Conservation (phyloP, 2,113 vertebrate genomes). For the Etia nguti region DNA sequence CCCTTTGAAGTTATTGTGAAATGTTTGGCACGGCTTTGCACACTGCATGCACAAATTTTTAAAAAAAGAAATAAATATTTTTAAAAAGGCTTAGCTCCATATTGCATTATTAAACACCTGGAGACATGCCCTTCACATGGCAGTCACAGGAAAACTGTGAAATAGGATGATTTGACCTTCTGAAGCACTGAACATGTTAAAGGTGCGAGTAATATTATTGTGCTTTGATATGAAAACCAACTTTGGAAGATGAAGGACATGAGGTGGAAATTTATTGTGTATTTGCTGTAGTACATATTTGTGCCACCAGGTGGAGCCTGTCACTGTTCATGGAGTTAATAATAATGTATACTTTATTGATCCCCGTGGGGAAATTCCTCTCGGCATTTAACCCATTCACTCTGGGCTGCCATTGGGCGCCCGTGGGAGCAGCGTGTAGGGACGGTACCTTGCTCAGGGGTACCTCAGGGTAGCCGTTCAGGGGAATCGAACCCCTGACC, state of each 20-base stretch:
- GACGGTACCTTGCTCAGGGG: no score
- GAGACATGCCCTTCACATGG: neutral
- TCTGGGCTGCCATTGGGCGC: no score
- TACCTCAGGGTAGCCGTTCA: no score
- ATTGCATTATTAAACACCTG: neutral
- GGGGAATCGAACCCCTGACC: no score
- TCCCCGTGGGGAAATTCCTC: no score
- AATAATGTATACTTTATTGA: no score
- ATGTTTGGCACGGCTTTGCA: neutral
- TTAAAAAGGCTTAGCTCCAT: neutral
- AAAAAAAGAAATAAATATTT: fast-evolving
- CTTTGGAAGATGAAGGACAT: neutral
- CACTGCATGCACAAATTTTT: neutral
- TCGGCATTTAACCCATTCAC: no score
- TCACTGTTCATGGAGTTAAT: neutral
- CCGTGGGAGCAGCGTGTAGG: no score
- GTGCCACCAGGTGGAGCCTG: neutral
- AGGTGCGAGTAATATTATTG: neutral
- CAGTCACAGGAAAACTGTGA: neutral
- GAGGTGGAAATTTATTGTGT: neutral
- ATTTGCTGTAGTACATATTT: neutral
- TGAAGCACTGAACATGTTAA: neutral
- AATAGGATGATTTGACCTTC: neutral
- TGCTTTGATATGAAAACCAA: neutral
- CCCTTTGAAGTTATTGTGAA: neutral